These are phyloP conservation scores for Scarus forsteni DNA, from an alignment of 2,797 vertebrate species.

Conservation along the genomic window DNA sequence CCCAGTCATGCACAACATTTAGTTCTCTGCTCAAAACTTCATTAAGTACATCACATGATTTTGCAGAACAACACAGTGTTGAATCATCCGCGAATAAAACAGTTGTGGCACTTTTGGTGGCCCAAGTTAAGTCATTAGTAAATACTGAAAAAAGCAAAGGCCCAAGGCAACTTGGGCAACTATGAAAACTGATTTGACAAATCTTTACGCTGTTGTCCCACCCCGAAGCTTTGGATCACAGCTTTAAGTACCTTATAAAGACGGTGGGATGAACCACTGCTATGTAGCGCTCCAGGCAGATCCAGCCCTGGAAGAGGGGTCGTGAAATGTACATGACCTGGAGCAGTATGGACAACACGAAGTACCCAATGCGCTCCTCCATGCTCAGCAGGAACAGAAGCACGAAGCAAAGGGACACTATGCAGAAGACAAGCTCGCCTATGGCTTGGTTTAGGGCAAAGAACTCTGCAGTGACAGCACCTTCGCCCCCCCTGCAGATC, in stretches of 20 bases:
- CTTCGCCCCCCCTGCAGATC: not conserved
- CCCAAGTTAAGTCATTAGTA: too few relatives aligned
- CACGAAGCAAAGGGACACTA: constrained; percentile 1
- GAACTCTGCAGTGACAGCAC: constrained; percentile 4
- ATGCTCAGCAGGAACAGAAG: not conserved
- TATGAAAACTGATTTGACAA: too few relatives aligned
- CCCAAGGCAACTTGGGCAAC: too few relatives aligned
- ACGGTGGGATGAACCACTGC: constrained; percentile 35
- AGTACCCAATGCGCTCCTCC: rapidly evolving
- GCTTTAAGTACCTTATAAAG: constrained; percentile 24
- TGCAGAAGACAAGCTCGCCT: constrained; percentile 6
- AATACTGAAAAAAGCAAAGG: too few relatives aligned
- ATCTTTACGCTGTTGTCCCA: too few relatives aligned
- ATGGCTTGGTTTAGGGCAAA: constrained; percentile 28
- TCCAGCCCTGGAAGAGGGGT: constrained; percentile 28
- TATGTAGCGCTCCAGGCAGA: constrained; percentile 48
- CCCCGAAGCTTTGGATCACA: too few relatives aligned
- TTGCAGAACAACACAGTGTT: too few relatives aligned
- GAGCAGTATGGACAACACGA: not conserved
- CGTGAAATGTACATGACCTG: constrained; percentile 24
- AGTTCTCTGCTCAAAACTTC: too few relatives aligned
- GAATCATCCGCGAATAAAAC: too few relatives aligned
- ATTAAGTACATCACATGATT: too few relatives aligned
- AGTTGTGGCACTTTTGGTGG: too few relatives aligned
- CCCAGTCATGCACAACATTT: too few relatives aligned